A percentile compares a stretch with the other conserved stretches of the same genome.
Conservation (phyloP, 2,888 invertebrate genomes). For the Anticlea derivata region DNA sequence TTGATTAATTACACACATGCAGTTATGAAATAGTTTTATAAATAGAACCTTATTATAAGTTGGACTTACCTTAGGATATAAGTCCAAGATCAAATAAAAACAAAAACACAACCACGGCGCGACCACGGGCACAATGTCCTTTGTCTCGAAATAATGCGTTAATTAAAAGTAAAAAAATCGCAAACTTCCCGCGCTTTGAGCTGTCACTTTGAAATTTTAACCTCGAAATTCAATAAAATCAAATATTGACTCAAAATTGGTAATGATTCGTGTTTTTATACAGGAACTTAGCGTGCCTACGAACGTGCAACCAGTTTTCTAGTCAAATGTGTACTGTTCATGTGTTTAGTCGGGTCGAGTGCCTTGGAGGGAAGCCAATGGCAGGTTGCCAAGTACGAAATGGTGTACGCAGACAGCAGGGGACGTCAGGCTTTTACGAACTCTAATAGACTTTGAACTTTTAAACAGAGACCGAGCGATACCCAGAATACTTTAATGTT, state of each 20-base stretch:
- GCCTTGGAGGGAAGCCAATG: constrained; percentile 74
- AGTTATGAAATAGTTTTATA: no score
- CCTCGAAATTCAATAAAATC: constrained; percentile 34
- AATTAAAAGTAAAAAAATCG: constrained; percentile 25
- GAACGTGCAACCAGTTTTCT: constrained; percentile 60
- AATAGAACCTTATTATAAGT: no score
- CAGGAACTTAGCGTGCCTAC: no score
- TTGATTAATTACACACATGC: no score
- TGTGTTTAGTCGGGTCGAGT: constrained; percentile 41
- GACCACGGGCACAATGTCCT: constrained; percentile 42
- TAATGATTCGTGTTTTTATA: constrained; percentile 33
- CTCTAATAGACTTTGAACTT: constrained; percentile 30
- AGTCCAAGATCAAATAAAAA: constrained; percentile 40
- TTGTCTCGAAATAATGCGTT: constrained; percentile 32
- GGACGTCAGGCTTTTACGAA: constrained; percentile 38
- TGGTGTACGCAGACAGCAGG: constrained; percentile 50
- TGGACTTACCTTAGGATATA: constrained; percentile 42
- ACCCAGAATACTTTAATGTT: no score
- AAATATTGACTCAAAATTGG: constrained; percentile 17
- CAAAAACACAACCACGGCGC: constrained; percentile 25
- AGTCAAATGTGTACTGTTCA: constrained; percentile 61
- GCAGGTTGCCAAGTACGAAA: constrained; percentile 83
- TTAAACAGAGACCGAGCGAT: neutral
- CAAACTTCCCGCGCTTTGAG: constrained; percentile 46
- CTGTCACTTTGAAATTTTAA: constrained; percentile 41